These are phyloP conservation scores for Neodiprion lecontei DNA, from an alignment of 1,140 invertebrate species.

Conservation along the genomic window DNA sequence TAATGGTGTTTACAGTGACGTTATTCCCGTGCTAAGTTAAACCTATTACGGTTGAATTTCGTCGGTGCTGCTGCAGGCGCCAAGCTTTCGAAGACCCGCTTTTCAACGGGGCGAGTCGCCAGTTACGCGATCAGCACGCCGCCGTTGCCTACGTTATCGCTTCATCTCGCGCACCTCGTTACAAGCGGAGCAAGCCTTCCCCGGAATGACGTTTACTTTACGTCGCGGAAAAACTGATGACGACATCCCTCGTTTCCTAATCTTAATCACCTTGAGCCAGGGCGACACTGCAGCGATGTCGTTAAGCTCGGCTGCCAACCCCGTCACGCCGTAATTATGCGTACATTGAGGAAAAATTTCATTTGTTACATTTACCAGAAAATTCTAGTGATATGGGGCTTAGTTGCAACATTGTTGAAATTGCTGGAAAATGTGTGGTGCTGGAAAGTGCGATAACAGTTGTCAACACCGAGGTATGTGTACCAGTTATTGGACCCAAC, in stretches of 20 bases:
- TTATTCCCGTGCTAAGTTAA: background rate
- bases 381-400: too few relatives aligned
- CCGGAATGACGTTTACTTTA: background rate
- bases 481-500: too few relatives aligned
- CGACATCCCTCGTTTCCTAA: background rate
- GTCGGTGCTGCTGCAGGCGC: background rate
- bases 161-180: background rate
- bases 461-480: too few relatives aligned
- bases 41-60: constrained; percentile 5
- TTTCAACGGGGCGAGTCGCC: too few relatives aligned
- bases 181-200: background rate
- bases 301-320: background rate
- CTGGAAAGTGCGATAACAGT: too few relatives aligned
- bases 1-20: constrained; percentile 5
- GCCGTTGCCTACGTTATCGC: background rate
- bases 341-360: too few relatives aligned
- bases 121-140: background rate
- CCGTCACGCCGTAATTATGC: background rate
- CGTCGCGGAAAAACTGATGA: background rate
- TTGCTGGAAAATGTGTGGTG: too few relatives aligned
- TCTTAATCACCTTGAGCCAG: background rate
- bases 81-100: background rate
- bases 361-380: too few relatives aligned
- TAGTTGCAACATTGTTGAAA: too few relatives aligned
- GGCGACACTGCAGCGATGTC: too few relatives aligned